Conservation (phyloP, 2,113 vertebrate species). For the Ailurus styani region DNA sequence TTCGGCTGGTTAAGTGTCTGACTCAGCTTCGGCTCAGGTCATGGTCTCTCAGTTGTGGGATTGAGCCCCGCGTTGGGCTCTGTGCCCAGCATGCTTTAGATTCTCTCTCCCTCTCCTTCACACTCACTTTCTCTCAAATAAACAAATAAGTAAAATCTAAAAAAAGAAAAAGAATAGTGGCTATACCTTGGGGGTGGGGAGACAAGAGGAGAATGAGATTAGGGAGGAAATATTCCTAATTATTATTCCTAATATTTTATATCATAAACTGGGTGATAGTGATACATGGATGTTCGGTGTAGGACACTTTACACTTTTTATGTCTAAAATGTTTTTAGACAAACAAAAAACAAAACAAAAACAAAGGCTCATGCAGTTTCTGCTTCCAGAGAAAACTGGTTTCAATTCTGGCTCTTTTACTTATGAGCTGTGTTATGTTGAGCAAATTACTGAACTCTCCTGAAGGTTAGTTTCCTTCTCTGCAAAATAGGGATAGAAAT, state of each 20-base stretch:
- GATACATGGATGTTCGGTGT: background rate
- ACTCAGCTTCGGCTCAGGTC: background rate
- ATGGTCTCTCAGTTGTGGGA: background rate
- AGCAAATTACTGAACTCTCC: background rate
- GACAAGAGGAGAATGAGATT: background rate
- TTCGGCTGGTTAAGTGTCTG: background rate
- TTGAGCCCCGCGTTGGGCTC: accelerated
- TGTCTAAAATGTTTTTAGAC: background rate
- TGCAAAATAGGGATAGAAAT: background rate
- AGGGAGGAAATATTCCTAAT: background rate
- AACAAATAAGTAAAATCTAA: background rate
- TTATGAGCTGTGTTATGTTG: background rate
- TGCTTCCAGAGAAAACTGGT: background rate
- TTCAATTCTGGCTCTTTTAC: background rate
- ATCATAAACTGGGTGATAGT: background rate
- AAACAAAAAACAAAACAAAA: background rate
- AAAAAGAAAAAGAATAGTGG: background rate
- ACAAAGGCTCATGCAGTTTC: background rate
- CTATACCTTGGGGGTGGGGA: background rate
- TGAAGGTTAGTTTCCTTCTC: background rate
- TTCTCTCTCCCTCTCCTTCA: background rate
- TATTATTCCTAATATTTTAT: background rate
- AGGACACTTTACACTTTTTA: background rate
- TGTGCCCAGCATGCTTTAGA: background rate
- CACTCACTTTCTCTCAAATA: background rate